Base-by-base conservation (phyloP, 2,113 vertebrate genomes). In the Ploceus nigricollis region DNA sequence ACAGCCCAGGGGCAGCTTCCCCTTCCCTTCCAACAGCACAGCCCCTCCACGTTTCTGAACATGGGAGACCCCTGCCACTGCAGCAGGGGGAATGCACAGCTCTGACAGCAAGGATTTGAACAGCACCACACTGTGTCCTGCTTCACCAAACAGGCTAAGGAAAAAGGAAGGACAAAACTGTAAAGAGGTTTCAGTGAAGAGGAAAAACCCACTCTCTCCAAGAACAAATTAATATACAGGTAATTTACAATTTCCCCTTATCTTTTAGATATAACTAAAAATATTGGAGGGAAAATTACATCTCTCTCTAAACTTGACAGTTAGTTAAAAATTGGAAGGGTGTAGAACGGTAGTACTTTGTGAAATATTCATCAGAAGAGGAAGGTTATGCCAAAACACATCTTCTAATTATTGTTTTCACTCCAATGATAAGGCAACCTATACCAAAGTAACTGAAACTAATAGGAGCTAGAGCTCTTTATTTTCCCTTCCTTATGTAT, bases 31-130 rank as follows among this genome's bases (percentile, higher is more conserved):
- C 2, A 42, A n/a, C 19, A 31, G 9, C 61, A 35, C 35, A 82
- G 40, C 80, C n/a, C 35, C 64, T 54, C 60, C 44, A 10, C 0
- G 0, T 1, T 35, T 54, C 85, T 40, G 9, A 39, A 5, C 28
- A 4, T 1, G 25, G 22, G 56, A 64, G 6, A 53, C 2, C 27
- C 39, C 39, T 35, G 51, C 70, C 31, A 8, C 3, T 18, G 50
- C 14, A 40, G 37, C 11, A 42, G 5, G 56, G 48, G 30, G 19
- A 70, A 39, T 9, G 17, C n/a, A 6, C 40, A 47, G 54, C 68
- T 81, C 69, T 57, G 45, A 19, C 35, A 5, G 7, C 1, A 20
- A 22, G 57, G 35, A 35, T 15, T 15, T 5, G 15, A 45, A 30
- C 47, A 78, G 64, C 70, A 57, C 57, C 44, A 22, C 6, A 8